Percentiles rank a stretch among this genome's conserved stretches.
Conservation (phyloP, 2,113 vertebrate species). For the Nesospiza acunhae region DNA sequence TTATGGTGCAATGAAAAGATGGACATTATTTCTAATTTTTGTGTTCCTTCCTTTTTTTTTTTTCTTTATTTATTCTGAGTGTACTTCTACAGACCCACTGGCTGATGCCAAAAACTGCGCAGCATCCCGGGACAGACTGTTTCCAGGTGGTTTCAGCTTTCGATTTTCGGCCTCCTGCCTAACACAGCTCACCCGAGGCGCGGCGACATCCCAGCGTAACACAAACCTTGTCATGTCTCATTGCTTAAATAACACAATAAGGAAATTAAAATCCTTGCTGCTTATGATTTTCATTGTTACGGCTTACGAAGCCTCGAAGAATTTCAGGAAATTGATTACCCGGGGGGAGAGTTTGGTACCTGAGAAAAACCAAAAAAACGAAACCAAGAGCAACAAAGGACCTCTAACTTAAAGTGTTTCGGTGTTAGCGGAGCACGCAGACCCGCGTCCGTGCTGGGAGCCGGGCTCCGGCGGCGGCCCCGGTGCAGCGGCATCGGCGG, state of each 20-base stretch:
- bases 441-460: neutral
- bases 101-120: neutral
- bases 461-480: accelerated
- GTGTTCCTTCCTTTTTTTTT: neutral
- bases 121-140: neutral
- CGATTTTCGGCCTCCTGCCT: neutral
- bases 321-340: slow-evolving; percentile 57
- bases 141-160: neutral
- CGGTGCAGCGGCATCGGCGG: neutral
- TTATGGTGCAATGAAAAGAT: neutral
- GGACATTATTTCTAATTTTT: neutral
- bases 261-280: slow-evolving; percentile 47
- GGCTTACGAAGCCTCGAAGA: neutral
- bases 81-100: neutral
- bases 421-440: neutral
- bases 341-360: neutral
- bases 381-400: neutral
- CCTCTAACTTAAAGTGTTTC: neutral
- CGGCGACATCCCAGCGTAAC: neutral
- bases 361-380: neutral
- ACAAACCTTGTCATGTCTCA: slow-evolving; percentile 42
- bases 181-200: slow-evolving; percentile 27
- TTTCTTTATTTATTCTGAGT: neutral
- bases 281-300: slow-evolving; percentile 20
- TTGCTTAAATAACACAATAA: slow-evolving; percentile 65